Base-by-base conservation (phyloP, 2,113 vertebrate species). In the Progne subis region DNA sequence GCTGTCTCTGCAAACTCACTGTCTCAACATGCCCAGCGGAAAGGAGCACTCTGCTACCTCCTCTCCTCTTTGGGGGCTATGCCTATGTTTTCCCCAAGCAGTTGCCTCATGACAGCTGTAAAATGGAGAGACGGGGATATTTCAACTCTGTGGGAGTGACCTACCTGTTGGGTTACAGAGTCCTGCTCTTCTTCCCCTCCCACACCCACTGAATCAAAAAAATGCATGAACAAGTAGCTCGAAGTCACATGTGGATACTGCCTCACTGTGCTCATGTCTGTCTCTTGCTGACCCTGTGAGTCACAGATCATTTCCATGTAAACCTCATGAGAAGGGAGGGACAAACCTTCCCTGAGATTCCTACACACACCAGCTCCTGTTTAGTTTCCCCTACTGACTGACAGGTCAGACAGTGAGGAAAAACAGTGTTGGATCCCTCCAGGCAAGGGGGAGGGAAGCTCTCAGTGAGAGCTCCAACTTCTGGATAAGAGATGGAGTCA, bases 201-300 rank as follows among this genome's bases (percentile, higher is more conserved):
- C 71, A 60, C 41, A 53, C 24, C 55, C 65, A 32, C 9, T 14
- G 41, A 68, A 79, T 29, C 20, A 56, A 75, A 55, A 55, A 82
- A 74, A 37, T 44, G 46, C 25, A 49, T 9, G 55, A 67, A 59
- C 1, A 26, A 90, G 26, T 25, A 82, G 14, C 46, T 61, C 0
- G 0, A 41, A 69, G 75, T 69, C 37, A 55, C 0, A 0, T 29
- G 76, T 1, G 5, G 63, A 49, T 82, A 46, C 61, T n/a, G 37
- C 59, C 60, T 78, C 49, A 6, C 14, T n/a, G 67, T 59, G 76
- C 43, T 67, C 29, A 13, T 37, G 24, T 37, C 63, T 65, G 23
- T 63, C n/a, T 92, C 50, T 37, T n/a, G 52, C 47, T 47, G 32
- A 7, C 28, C 19, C 49, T 29, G 32, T 76, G 82, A 93, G 80